Evolutionary conservation across 2,888 invertebrate species (phyloP).

Genomic region (Ophion ventricosus): DNA sequence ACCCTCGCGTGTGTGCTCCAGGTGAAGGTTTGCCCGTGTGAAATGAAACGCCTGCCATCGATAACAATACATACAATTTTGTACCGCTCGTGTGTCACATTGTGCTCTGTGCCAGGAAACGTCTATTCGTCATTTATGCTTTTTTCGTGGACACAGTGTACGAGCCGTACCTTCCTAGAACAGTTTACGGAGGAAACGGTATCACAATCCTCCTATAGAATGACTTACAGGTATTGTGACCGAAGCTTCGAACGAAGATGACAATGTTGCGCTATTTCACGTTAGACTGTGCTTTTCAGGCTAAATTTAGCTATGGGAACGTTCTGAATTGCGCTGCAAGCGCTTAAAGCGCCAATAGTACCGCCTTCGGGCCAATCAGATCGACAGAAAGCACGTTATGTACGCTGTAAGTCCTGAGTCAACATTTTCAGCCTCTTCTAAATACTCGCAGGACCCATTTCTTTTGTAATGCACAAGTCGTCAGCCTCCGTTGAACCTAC

Average conservation of each 20-base stretch:
- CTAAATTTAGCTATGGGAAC: background rate
- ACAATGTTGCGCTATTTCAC: conserved; percentile 20
- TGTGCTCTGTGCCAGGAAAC: conserved; percentile 22
- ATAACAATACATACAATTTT: conserved; percentile 38
- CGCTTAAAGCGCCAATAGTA: too few relatives aligned
- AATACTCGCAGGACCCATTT: too few relatives aligned
- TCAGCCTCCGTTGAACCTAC: too few relatives aligned
- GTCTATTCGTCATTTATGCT: conserved; percentile 58
- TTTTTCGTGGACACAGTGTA: background rate
- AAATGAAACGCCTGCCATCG: conserved; percentile 31
- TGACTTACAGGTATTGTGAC: conserved; percentile 38
- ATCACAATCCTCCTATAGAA: conserved; percentile 30
- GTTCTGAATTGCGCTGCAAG: too few relatives aligned
- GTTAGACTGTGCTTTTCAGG: conserved; percentile 4
- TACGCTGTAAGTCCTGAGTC: too few relatives aligned
- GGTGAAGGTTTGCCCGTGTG: background rate
- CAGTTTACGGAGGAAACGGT: conserved; percentile 45
- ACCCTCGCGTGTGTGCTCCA: conserved; percentile 13
- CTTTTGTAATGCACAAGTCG: too few relatives aligned
- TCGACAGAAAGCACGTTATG: too few relatives aligned
- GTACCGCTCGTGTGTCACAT: background rate
- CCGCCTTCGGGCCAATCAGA: too few relatives aligned
- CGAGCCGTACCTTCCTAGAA: conserved; percentile 6
- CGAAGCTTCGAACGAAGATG: conserved; percentile 27
- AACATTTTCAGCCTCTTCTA: too few relatives aligned